Conservation (phyloP, 2,113 vertebrate species). For the Anser brachyrhynchus region DNA sequence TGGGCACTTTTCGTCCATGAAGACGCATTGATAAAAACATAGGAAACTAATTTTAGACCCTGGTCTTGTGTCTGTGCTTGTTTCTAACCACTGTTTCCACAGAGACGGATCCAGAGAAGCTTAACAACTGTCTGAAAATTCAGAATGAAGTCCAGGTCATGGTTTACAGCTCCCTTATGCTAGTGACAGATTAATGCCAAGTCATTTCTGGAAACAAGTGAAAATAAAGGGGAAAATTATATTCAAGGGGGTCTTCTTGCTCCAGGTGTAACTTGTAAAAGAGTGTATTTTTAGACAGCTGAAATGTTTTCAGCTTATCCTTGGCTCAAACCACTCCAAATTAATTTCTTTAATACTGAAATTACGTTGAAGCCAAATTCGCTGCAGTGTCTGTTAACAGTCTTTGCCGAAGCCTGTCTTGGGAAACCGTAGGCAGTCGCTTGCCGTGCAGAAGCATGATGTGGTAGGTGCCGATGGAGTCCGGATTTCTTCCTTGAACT, state of each 20-base stretch:
- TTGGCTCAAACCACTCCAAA: background rate
- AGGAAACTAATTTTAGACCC: background rate
- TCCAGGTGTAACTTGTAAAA: background rate
- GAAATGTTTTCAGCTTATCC: background rate
- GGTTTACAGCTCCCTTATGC: background rate
- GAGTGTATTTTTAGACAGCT: background rate
- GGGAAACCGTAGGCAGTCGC: background rate
- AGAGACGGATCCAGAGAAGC: background rate
- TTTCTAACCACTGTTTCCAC: background rate
- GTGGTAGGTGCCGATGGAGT: background rate
- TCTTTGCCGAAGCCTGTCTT: background rate
- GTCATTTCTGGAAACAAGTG: background rate
- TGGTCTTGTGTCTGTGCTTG: background rate
- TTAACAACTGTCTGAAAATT: background rate
- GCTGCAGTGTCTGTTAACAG: accelerated
- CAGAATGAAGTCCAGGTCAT: background rate
- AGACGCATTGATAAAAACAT: background rate
- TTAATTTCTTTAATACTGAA: background rate
- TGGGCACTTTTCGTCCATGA: background rate
- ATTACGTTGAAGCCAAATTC: background rate
- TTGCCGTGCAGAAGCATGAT: background rate
- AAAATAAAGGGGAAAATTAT: background rate
- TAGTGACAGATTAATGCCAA: background rate
- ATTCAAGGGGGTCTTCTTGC: background rate
- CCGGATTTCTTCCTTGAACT: background rate